A percentile compares a stretch with the other conserved stretches of the same genome.
phyloP scores from a whole-genome alignment of 2,797 vertebrate species.

The Tenualosa thibaudeaui region DNA sequence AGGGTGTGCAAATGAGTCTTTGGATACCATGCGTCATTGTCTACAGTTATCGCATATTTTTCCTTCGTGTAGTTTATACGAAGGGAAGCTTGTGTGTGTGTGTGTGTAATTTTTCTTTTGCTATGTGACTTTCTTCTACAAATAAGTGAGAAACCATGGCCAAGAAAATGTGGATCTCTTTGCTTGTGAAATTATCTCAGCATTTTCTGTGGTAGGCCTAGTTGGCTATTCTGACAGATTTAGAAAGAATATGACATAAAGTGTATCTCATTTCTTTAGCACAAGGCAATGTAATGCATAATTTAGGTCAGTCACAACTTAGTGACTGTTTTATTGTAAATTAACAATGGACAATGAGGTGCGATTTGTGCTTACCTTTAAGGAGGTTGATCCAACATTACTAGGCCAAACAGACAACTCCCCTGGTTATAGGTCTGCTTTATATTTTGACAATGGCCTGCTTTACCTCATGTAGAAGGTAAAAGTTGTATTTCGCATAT shows the following conservation, averaged over 20 bases:
- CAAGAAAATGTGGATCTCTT: background rate
- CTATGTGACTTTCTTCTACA: background rate
- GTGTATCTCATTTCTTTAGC: background rate
- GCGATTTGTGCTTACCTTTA: background rate
- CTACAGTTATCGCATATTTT: background rate
- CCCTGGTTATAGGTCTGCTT: background rate
- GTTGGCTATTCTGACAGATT: background rate
- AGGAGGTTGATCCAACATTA: background rate
- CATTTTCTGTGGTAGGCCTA: background rate
- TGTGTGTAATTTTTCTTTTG: too few relatives aligned
- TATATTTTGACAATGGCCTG: background rate
- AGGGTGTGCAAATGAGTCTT: background rate
- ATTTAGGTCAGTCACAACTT: background rate
- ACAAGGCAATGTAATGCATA: background rate
- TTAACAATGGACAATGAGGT: background rate
- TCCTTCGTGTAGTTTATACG: background rate
- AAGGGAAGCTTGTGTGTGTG: too few relatives aligned
- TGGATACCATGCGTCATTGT: background rate
- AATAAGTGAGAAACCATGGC: background rate
- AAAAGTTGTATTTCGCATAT: background rate
- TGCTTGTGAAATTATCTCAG: background rate
- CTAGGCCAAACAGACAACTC: background rate
- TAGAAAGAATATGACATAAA: background rate
- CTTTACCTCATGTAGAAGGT: background rate
- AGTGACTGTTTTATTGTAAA: background rate